A percentile compares a stretch with the other conserved stretches of the same genome.
These are phyloP conservation scores for Athalia circularis DNA, from an alignment of 2,888 invertebrate species.

Conservation along the genomic window DNA sequence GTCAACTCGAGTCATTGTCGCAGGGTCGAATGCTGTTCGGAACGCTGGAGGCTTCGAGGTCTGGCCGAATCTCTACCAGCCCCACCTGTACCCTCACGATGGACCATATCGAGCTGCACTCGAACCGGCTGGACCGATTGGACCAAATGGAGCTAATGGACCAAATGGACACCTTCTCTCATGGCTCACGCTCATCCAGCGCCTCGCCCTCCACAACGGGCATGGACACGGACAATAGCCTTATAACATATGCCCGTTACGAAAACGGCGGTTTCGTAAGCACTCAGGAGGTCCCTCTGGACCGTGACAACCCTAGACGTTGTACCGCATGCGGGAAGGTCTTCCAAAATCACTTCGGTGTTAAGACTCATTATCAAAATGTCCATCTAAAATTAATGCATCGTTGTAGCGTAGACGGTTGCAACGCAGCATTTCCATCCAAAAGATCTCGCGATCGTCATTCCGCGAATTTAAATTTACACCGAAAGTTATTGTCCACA, in stretches of 20 bases:
- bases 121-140: constrained; percentile 62
- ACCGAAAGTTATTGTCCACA: constrained; percentile 90
- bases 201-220: constrained; percentile 73
- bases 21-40: constrained; percentile 78
- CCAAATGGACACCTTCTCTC: constrained; percentile 71
- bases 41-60: constrained; percentile 76
- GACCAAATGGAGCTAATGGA: constrained; percentile 52
- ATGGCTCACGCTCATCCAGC: constrained; percentile 73
- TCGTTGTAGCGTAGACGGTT: constrained; percentile 95
- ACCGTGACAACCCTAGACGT: constrained; percentile 92
- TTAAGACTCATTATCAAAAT: constrained; percentile 96
- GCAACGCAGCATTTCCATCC: constrained; percentile 95
- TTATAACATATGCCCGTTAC: constrained; percentile 81
- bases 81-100: constrained; percentile 78
- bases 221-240: constrained; percentile 72
- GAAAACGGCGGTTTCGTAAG: constrained; percentile 84
- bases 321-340: constrained; percentile 95
- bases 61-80: constrained; percentile 78
- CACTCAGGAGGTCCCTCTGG: constrained; percentile 90
- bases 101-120: constrained; percentile 57
- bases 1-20: constrained; percentile 87
- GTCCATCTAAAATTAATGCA: constrained; percentile 97
- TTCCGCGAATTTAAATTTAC: constrained; percentile 92
- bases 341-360: constrained; percentile 94
- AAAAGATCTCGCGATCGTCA: constrained; percentile 95